Conservation (phyloP, 1,140 invertebrate genomes). For the Ridgeia piscesae region DNA sequence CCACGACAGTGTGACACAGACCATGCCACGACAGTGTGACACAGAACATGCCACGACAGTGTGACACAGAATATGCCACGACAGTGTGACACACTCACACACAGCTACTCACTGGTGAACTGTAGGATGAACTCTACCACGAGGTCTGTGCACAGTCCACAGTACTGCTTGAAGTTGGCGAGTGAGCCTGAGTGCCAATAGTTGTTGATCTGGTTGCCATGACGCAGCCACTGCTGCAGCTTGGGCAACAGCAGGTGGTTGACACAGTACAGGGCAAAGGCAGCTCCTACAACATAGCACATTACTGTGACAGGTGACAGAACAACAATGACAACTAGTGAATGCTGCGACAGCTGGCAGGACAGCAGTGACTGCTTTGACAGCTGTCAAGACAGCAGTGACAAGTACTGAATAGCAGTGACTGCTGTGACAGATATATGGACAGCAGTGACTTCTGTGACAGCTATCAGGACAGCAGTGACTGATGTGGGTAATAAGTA, state of each 20-base stretch:
- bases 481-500: neutral
- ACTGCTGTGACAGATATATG: no score
- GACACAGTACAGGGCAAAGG: slow-evolving; percentile 83
- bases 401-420: no score
- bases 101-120: slow-evolving; percentile 59
- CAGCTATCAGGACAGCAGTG: no score
- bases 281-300: neutral
- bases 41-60: neutral
- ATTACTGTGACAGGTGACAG: no score
- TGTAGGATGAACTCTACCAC: slow-evolving; percentile 79
- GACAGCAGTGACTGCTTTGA: no score
- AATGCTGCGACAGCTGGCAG: no score
- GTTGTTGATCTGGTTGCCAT: slow-evolving; percentile 66
- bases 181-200: slow-evolving; percentile 72
- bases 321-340: no score
- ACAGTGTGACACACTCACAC: neutral
- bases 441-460: no score
- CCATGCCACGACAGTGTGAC: no score
- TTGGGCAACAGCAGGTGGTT: slow-evolving; percentile 86
- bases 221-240: slow-evolving; percentile 85
- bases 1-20: no score
- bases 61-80: no score
- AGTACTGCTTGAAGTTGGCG: slow-evolving; percentile 90
- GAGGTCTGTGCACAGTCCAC: slow-evolving; percentile 84
- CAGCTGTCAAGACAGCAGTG: no score